phyloP scores from a whole-genome alignment of 37 sponge, comb jelly and placozoan species.

The Ianthella basta region DNA sequence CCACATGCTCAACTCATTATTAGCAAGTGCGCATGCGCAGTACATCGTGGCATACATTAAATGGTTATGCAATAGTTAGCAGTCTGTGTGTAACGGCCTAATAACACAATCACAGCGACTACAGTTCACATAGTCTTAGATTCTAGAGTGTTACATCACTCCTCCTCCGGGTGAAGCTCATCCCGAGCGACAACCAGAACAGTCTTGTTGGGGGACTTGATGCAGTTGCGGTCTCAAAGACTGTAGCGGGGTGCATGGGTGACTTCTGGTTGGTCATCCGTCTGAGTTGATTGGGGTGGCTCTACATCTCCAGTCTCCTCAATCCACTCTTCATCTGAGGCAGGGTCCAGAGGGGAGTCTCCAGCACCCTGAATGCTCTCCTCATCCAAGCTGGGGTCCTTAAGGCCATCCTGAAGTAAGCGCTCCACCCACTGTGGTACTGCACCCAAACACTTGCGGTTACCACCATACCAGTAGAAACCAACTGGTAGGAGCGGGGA shows the following conservation, averaged over 20 bases:
- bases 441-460: constrained; percentile 4
- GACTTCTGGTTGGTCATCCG: background rate
- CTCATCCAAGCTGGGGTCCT: background rate
- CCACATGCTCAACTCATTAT: too few relatives aligned
- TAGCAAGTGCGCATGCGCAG: too few relatives aligned
- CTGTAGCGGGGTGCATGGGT: background rate
- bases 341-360: background rate
- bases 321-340: background rate
- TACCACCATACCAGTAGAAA: constrained; percentile 33
- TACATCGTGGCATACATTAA: too few relatives aligned
- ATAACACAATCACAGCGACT: too few relatives aligned
- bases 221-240: background rate
- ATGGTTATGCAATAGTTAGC: too few relatives aligned
- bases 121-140: too few relatives aligned
- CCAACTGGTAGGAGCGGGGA: background rate
- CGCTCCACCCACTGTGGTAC: constrained; percentile 28
- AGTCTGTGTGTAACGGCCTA: too few relatives aligned
- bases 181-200: background rate
- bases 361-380: background rate
- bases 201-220: background rate
- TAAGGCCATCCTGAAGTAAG: constrained; percentile 7
- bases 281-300: background rate
- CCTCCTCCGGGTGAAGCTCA: constrained; percentile 14
- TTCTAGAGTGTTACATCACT: background rate
- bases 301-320: background rate